Conservation (phyloP, 2,113 vertebrate genomes). For the Calypte anna region DNA sequence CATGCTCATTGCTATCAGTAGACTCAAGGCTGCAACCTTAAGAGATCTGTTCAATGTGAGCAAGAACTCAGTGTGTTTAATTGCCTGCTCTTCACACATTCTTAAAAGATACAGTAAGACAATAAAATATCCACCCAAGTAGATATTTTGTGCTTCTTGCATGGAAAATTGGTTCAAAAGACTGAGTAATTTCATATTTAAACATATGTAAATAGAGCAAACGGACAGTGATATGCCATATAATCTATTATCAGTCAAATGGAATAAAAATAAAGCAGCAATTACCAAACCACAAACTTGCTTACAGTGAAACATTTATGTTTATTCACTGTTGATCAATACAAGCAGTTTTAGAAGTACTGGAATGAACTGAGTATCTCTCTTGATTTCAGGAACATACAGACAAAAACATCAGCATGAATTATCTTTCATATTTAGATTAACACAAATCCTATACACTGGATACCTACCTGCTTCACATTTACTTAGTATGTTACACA, state of each 20-base stretch:
- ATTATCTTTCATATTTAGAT: background rate
- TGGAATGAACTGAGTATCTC: background rate
- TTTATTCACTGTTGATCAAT: background rate
- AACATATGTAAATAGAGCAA: background rate
- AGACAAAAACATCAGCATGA: background rate
- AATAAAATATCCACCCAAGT: background rate
- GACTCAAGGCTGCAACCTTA: background rate
- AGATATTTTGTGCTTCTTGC: background rate
- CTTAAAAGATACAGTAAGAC: background rate
- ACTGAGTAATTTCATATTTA: background rate
- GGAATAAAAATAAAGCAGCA: background rate
- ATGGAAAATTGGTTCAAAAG: background rate
- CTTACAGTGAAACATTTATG: background rate
- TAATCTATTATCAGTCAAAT: background rate
- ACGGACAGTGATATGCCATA: background rate
- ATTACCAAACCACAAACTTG: background rate
- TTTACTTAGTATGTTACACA: background rate
- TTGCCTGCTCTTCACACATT: background rate
- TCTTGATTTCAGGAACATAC: background rate
- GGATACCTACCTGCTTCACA: background rate
- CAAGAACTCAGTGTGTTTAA: background rate
- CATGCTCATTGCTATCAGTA: background rate
- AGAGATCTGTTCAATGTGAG: background rate
- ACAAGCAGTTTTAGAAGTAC: background rate
- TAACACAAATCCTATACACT: background rate